phyloP scores from a whole-genome alignment of 2,888 invertebrate species.

The Andrena flavipes region DNA sequence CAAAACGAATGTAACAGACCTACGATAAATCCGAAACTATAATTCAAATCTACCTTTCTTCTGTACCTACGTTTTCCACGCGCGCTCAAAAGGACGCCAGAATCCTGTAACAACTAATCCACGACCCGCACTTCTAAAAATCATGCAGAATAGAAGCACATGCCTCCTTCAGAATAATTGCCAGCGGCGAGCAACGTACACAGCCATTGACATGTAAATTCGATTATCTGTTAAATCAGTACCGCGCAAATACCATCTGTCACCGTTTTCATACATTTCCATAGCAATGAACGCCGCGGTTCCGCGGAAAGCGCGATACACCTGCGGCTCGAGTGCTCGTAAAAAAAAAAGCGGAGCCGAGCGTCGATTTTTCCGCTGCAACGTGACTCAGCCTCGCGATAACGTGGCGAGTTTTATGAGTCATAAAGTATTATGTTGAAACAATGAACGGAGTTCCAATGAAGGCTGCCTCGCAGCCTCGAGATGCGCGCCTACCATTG shows the following conservation, averaged over 20 bases:
- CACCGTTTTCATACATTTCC: not conserved
- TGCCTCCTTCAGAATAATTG: too few species aligned
- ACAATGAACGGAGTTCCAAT: slow-evolving; percentile 19
- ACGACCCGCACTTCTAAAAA: too few species aligned
- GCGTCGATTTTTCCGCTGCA: slow-evolving; percentile 38
- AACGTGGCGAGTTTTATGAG: slow-evolving; percentile 28
- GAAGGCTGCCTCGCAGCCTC: not conserved
- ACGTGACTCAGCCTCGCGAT: slow-evolving; percentile 39
- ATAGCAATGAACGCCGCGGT: slow-evolving; percentile 13
- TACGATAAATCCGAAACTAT: too few species aligned
- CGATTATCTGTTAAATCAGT: not conserved
- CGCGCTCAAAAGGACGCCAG: too few species aligned
- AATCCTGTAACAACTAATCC: too few species aligned
- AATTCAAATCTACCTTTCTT: too few species aligned
- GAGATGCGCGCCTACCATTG: not conserved
- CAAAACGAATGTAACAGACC: too few species aligned
- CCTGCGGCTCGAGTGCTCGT: not conserved
- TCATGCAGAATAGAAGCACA: too few species aligned
- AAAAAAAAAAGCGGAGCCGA: slow-evolving; percentile 3
- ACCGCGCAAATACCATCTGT: not conserved
- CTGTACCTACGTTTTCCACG: too few species aligned
- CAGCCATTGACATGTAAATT: not conserved
- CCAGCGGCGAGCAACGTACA: not conserved
- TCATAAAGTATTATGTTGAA: slow-evolving; percentile 34
- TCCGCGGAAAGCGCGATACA: slow-evolving; percentile 10